These are phyloP conservation scores for Nesometra sesokonis DNA, from an alignment of 35 echinoderm and acorn worm genomes.

Conservation along the genomic window DNA sequence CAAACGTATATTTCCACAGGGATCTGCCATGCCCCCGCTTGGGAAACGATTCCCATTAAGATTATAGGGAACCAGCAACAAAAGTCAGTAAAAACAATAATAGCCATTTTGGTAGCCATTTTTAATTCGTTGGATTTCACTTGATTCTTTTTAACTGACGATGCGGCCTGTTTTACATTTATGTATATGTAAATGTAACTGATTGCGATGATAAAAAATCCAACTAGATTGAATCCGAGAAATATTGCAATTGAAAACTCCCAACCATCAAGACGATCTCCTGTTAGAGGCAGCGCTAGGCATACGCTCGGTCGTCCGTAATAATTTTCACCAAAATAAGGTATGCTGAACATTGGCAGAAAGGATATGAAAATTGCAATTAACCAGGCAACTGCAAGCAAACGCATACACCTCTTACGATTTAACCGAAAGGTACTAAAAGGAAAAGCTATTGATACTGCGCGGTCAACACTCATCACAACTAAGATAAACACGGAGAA, in stretches of 20 bases:
- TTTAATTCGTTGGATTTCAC: constrained; percentile 68
- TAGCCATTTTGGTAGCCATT: constrained; percentile 85
- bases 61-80: constrained; percentile 94
- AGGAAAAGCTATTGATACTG: constrained; percentile 67
- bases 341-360: constrained; percentile 40
- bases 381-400: constrained; percentile 50
- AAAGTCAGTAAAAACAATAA: constrained; percentile 83
- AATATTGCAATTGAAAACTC: constrained; percentile 72
- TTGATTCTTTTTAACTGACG: constrained; percentile 50
- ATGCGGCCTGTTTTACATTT: constrained; percentile 46
- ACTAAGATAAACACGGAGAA: constrained; percentile 74
- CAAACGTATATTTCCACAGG: constrained; percentile 76
- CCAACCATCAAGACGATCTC: constrained; percentile 60
- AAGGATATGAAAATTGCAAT: constrained; percentile 56
- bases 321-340: constrained; percentile 49
- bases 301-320: constrained; percentile 91
- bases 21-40: constrained; percentile 37
- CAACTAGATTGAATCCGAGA: constrained; percentile 66
- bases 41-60: constrained; percentile 62
- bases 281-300: constrained; percentile 61
- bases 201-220: constrained; percentile 72
- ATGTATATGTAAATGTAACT: constrained; percentile 73
- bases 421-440: constrained; percentile 72
- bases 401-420: constrained; percentile 53
- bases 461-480: constrained; percentile 77